Percentiles rank a stretch among this genome's conserved stretches.
These are phyloP conservation scores for Uropsilus gracilis DNA, from an alignment of 2,113 vertebrate genomes.

Conservation along the genomic window DNA sequence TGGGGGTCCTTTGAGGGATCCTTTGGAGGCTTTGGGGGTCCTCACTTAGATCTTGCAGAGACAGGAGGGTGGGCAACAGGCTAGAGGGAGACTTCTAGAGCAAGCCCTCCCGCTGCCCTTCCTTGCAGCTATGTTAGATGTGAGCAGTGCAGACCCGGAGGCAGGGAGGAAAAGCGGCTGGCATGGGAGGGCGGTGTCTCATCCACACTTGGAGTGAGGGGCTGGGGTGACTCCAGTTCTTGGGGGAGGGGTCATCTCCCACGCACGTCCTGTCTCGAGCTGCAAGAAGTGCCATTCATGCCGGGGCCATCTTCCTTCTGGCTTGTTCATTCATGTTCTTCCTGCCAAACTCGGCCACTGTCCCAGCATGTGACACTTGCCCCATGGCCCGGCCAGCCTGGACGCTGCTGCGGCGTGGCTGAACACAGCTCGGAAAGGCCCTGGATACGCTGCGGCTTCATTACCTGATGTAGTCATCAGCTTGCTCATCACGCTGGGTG, in stretches of 20 bases:
- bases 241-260: not conserved
- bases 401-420: slow-evolving; percentile 37
- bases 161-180: not conserved
- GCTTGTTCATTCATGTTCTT: slow-evolving; percentile 8
- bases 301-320: not conserved
- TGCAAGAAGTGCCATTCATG: not conserved
- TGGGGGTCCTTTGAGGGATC: too few species aligned
- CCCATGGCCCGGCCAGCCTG: slow-evolving; percentile 47
- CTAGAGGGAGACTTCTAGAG: not conserved
- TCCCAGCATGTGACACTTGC: not conserved
- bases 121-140: not conserved
- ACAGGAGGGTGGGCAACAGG: not conserved
- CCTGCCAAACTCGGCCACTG: not conserved
- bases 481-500: slow-evolving; percentile 58
- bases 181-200: too few species aligned
- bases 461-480: slow-evolving; percentile 35
- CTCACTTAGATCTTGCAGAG: not conserved
- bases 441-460: slow-evolving; percentile 65
- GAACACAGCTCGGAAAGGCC: slow-evolving; percentile 61
- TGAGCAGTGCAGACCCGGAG: not conserved
- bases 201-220: not conserved
- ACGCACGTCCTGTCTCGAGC: not conserved
- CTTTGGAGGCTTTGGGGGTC: too few species aligned
- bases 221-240: fast-evolving
- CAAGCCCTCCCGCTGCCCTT: not conserved